Evolutionary conservation across 2,888 invertebrate genomes (phyloP), one percentile per base, ranked within the genome.

Genomic region (Chymomyza fuscimana): DNA sequence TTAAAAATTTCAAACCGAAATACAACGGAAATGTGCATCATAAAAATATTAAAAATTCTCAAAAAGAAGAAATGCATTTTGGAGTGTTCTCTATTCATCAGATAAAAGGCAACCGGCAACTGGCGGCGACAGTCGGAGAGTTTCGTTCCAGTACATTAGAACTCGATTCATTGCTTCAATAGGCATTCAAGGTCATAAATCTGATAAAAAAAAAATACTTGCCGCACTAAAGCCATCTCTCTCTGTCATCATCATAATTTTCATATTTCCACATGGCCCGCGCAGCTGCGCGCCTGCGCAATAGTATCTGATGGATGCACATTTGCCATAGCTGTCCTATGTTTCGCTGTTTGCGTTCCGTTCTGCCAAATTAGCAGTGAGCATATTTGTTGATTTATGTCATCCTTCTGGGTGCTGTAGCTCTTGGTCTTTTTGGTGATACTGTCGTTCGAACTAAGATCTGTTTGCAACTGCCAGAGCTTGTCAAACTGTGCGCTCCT

Each of bases 191-290:
- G 79, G 80, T 67, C 82, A 80, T 86, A 86, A 86, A 86, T 86
- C 86, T 80, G 78, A 72, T 74, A 68, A 62, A 32, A 32, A 32
- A 32, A 32, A 32, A 32, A 54, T 10, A 46, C 40, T 61, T 54
- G 62, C 25, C 16, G 16, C 4, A 16, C 51, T 16, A 25, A 10
- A 52, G 65, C 63, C 62, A 65, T 73, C 67, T 61, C 16, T 22
- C 32, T 9, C 61, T 66, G 66, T 62, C 64, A 59, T 64, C 60
- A 63, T 83, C 80, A 89, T 87, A 85, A 88, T 89, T 88, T 89
- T 89, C 88, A 89, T 89, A 89, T 85, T 89, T 89, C 78, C 80
- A 82, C 74, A 76, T 79, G 79, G 77, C 65, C 63, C 9, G 68
- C 52, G 75, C 83, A 85, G 80, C 86, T 84, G 82, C 73, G 74